A percentile compares a stretch with the other conserved stretches of the same genome.
These are phyloP conservation scores for Myiothlypis chrysogaster DNA, from an alignment of 2,797 vertebrate species.

Conservation along the genomic window DNA sequence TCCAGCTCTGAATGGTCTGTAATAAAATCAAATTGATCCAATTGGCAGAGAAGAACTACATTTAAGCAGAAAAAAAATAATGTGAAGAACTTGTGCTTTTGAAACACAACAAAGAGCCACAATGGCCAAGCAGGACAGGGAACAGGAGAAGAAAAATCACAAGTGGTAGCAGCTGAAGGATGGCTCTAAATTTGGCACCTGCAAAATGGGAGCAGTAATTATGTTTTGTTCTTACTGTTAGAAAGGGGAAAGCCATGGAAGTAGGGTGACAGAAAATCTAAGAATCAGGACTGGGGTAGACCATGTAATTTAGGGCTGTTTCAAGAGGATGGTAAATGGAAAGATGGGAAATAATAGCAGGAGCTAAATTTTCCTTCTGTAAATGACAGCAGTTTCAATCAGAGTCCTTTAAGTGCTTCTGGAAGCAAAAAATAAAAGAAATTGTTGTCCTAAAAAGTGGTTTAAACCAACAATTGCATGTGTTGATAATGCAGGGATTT, in stretches of 20 bases:
- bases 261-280: constrained; percentile 50
- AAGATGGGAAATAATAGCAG: constrained; percentile 62
- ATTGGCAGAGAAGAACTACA: constrained; percentile 27
- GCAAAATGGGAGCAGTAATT: constrained; percentile 50
- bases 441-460: neutral
- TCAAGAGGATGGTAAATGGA: constrained; percentile 51
- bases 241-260: neutral
- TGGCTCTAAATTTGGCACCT: constrained; percentile 38
- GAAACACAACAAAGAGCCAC: constrained; percentile 52
- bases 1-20: constrained; percentile 20
- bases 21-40: constrained; percentile 59
- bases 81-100: constrained; percentile 20
- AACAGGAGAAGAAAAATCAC: constrained; percentile 41
- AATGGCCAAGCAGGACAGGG: constrained; percentile 51
- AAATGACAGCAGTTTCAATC: constrained; percentile 58
- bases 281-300: constrained; percentile 24
- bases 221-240: constrained; percentile 43
- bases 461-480: constrained; percentile 17
- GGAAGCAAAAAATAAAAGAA: constrained; percentile 28
- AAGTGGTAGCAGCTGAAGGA: constrained; percentile 33
- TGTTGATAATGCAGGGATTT: constrained; percentile 44
- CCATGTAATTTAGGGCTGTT: constrained; percentile 60
- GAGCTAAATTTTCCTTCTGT: constrained; percentile 49
- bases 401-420: constrained; percentile 53
- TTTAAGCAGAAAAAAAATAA: constrained; percentile 18